Evolutionary conservation across 2,888 invertebrate genomes (phyloP), one percentile per base, ranked within the genome.

Genomic region (Ecliptopera silaceata): DNA sequence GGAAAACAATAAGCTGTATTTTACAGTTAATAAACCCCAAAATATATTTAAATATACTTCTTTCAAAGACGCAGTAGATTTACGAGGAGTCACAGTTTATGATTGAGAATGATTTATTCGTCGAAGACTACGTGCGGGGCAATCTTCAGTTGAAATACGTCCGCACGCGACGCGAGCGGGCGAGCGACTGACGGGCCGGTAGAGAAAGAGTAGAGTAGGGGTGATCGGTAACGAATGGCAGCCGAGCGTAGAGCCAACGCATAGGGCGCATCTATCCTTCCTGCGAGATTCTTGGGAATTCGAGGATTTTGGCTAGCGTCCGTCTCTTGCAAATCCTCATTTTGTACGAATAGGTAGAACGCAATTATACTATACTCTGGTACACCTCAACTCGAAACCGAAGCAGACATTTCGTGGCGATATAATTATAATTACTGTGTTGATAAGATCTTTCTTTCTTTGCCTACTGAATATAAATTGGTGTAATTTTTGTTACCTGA

Each of bases 171-270:
- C 75, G 75, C 74, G 61, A 61, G 79, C 84, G 75, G 77, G 68
- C 78, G 82, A 82, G 73, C 80, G 80, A 90, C 89, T 89, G 87
- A 81, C 75, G 78, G 74, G 72, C 72, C 68, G 74, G 79, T 66
- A 73, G 65, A 71, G 26, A 26, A 26, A 26, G 26, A 26, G 26
- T 26, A 26, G 66, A 69, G 71, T 70, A 69, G 71, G 73, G 74
- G 71, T 73, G 77, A 75, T 72, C 74, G 72, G 69, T 70, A 79
- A 80, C 77, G 76, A 80, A 82, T 79, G 80, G 71, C 66, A 65
- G 69, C 66, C 68, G 72, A 70, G 72, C 68, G 56, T 63, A 68
- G 76, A 77, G 77, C 74, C 77, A 81, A 78, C 77, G 84, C 80
- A 82, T 78, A 75, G 80, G 78, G 82, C 83, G 83, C 84, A 79